Conservation (phyloP, 2,113 vertebrate species). For the Gadus chalcogrammus region DNA sequence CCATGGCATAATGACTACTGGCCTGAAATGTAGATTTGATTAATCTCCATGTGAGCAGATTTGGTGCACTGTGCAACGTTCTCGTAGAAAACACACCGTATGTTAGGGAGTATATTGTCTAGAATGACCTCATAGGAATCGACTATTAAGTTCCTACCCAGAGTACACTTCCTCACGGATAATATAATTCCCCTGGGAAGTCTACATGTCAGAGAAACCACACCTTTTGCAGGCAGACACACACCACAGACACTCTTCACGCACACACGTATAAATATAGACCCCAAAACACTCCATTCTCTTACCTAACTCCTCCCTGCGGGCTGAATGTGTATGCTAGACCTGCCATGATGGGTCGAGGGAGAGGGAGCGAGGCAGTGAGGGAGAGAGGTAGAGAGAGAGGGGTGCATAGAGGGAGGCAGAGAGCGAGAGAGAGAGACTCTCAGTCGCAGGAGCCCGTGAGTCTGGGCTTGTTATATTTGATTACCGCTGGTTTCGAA, state of each 20-base stretch:
- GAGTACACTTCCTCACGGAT: too few relatives aligned
- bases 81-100: slow-evolving; percentile 24
- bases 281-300: slow-evolving; percentile 37
- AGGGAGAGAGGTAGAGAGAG: too few relatives aligned
- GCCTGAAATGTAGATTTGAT: slow-evolving; percentile 15
- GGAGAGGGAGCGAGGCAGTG: neutral
- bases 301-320: slow-evolving; percentile 49
- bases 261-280: slow-evolving; percentile 14
- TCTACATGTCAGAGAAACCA: neutral
- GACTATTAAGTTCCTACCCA: too few relatives aligned
- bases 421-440: too few relatives aligned
- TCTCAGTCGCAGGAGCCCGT: too few relatives aligned
- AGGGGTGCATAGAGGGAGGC: too few relatives aligned
- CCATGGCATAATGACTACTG: neutral
- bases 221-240: neutral
- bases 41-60: slow-evolving; percentile 28
- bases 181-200: too few relatives aligned
- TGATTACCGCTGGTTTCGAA: too few relatives aligned
- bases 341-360: neutral
- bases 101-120: slow-evolving; percentile 16
- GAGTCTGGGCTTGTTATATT: too few relatives aligned
- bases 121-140: too few relatives aligned
- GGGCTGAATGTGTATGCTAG: slow-evolving; percentile 18
- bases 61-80: slow-evolving; percentile 5
- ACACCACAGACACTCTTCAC: slow-evolving; percentile 1